A percentile compares a stretch with the other conserved stretches of the same genome.
Conservation (phyloP, 1,140 invertebrate genomes). For the Bactericera cockerelli region DNA sequence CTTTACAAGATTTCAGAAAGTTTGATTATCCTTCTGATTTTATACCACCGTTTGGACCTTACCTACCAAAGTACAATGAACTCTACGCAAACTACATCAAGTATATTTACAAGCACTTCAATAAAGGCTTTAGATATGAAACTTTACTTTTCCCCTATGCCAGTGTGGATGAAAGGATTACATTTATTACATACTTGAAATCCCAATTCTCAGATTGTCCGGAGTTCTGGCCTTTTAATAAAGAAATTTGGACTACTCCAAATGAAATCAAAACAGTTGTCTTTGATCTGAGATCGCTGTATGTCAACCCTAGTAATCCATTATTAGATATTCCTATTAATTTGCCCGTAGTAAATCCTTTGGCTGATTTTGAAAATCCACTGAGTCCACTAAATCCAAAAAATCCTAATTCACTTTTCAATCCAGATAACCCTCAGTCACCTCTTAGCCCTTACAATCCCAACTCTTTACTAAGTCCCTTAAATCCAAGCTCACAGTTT, state of each 20-base stretch:
- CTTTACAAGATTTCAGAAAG: not conserved
- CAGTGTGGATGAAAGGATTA: not conserved
- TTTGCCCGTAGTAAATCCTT: not conserved
- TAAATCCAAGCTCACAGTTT: not conserved
- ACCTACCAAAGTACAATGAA: slow-evolving; percentile 3
- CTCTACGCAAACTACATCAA: not conserved
- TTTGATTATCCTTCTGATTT: slow-evolving; percentile 2
- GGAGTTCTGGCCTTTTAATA: not conserved
- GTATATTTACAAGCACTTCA: not conserved
- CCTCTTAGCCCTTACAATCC: not conserved
- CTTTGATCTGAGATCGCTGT: not conserved
- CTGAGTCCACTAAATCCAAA: not conserved
- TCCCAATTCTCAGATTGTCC: not conserved
- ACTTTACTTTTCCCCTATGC: not conserved
- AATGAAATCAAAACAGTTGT: not conserved
- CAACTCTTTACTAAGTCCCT: not conserved
- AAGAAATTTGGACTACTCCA: not conserved
- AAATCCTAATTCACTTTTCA: not conserved
- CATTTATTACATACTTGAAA: not conserved
- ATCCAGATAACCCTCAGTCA: not conserved
- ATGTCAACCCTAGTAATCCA: not conserved
- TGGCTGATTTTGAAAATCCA: not conserved
- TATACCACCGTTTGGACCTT: not conserved
- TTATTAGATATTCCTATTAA: not conserved
- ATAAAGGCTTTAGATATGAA: not conserved